Conservation (phyloP, 2,888 invertebrate genomes). For the Mechanitis mazaeus region DNA sequence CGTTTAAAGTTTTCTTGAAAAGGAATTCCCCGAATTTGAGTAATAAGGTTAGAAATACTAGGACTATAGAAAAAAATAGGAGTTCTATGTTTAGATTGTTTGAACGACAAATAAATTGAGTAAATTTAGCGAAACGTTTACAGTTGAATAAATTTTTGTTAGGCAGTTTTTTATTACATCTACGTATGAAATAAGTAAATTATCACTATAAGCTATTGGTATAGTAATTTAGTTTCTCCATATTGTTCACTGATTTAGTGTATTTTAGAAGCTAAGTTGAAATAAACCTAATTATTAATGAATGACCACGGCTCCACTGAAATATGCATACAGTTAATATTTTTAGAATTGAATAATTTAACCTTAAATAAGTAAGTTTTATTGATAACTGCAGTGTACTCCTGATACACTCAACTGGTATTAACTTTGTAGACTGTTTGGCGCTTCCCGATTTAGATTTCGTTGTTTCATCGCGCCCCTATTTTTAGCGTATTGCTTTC, state of each 20-base stretch:
- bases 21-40: constrained; percentile 66
- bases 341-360: not conserved
- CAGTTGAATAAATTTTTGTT: no score
- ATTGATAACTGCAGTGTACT: constrained; percentile 13
- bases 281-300: no score
- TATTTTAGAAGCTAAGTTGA: no score
- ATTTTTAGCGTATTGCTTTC: constrained; percentile 50
- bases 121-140: no score
- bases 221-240: no score
- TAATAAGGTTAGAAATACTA: constrained; percentile 73
- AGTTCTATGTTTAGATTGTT: constrained; percentile 21
- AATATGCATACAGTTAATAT: not conserved
- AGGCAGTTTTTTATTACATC: no score
- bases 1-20: constrained; percentile 8
- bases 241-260: no score
- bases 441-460: constrained; percentile 65
- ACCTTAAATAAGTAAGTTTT: constrained; percentile 16
- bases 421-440: constrained; percentile 71
- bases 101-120: not conserved
- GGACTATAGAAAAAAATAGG: constrained; percentile 44
- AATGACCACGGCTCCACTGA: not conserved
- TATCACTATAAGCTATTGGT: no score
- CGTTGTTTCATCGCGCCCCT: constrained; percentile 52
- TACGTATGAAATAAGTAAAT: no score
- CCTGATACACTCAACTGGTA: constrained; percentile 33